Conservation (phyloP, 2,113 vertebrate genomes). For the Motacilla tschutschensis region DNA sequence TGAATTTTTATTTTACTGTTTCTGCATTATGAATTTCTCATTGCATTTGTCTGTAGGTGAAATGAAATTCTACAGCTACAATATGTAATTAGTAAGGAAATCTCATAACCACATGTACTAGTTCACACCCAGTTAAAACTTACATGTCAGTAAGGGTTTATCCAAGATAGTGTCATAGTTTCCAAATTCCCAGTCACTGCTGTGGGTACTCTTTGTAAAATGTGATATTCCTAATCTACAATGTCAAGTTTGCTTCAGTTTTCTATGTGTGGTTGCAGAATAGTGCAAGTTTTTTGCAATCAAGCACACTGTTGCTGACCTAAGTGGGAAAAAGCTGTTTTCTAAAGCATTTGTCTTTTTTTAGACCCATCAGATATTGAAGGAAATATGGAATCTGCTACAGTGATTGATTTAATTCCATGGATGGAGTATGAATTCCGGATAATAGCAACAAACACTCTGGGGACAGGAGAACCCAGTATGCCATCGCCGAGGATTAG, state of each 20-base stretch:
- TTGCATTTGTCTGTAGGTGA: not conserved
- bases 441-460: slow-evolving; percentile 89
- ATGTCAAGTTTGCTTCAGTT: not conserved
- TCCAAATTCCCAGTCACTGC: not conserved
- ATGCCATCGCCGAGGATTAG: slow-evolving; percentile 81
- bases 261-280: not conserved
- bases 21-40: not conserved
- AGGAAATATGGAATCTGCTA: slow-evolving; percentile 88
- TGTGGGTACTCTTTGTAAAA: not conserved
- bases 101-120: not conserved
- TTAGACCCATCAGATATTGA: slow-evolving; percentile 88
- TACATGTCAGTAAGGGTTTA: not conserved
- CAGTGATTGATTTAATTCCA: slow-evolving; percentile 87
- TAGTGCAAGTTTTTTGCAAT: not conserved
- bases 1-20: not conserved
- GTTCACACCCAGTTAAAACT: not conserved
- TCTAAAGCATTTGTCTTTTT: not conserved
- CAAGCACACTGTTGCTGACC: not conserved
- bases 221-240: not conserved
- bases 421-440: slow-evolving; percentile 98
- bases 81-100: not conserved
- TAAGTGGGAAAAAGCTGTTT: not conserved
- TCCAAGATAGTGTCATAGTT: not conserved
- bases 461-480: slow-evolving; percentile 92
- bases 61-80: not conserved